Conservation (phyloP, 2,797 vertebrate species). For the Diplodus puntazzo region DNA sequence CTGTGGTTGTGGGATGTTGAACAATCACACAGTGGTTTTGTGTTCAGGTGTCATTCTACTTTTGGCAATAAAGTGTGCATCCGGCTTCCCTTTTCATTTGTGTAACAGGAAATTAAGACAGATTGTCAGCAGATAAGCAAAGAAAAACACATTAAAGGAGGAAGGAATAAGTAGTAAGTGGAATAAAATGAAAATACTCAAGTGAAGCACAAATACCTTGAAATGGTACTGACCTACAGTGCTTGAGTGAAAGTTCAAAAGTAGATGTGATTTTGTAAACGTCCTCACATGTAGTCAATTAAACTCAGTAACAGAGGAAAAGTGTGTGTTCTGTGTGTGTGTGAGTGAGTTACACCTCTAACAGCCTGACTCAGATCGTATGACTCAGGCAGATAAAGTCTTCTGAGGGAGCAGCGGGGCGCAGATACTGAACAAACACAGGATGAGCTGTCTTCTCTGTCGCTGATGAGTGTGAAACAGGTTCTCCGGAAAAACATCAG, state of each 20-base stretch:
- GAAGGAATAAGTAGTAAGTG: neutral
- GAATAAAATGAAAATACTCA: no score
- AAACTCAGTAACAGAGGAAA: neutral
- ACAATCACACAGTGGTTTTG: neutral
- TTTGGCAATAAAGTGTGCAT: neutral
- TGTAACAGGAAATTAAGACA: slow-evolving; percentile 4
- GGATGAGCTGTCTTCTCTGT: neutral
- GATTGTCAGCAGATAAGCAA: neutral
- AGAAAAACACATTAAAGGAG: neutral
- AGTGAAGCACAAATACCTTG: neutral
- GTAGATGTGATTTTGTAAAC: neutral
- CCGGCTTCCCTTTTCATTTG: neutral
- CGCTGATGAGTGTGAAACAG: neutral
- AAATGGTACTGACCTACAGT: no score
- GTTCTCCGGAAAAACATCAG: neutral
- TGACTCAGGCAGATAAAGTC: slow-evolving; percentile 14
- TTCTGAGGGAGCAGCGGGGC: neutral
- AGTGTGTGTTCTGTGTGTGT: no score
- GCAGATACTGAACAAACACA: neutral
- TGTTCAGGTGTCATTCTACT: neutral
- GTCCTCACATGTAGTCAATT: neutral
- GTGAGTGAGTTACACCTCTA: slow-evolving; percentile 6
- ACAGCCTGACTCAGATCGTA: neutral
- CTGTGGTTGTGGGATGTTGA: neutral
- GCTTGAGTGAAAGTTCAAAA: no score